These are phyloP conservation scores for Zaprionus bogoriensis DNA, from an alignment of 2,888 invertebrate species.

Conservation along the genomic window DNA sequence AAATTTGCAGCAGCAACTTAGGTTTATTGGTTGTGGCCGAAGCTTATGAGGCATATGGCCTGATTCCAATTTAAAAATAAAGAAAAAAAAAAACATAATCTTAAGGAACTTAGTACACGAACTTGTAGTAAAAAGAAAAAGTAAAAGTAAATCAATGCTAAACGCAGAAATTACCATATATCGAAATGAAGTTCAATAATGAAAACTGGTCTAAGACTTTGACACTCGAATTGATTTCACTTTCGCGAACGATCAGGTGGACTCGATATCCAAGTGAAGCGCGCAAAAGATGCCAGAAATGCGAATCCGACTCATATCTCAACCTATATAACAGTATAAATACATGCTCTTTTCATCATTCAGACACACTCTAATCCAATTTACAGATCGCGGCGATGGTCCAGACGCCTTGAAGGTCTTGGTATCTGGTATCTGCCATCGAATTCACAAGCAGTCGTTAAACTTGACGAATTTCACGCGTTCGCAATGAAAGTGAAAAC, in stretches of 20 bases:
- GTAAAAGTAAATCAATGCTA: slow-evolving; percentile 4
- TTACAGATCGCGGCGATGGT: background rate
- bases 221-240: slow-evolving; percentile 33
- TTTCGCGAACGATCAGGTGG: slow-evolving; percentile 15
- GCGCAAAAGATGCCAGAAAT: background rate
- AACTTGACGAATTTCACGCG: slow-evolving; percentile 54
- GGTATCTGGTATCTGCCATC: slow-evolving; percentile 31
- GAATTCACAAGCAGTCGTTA: slow-evolving; percentile 66
- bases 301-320: slow-evolving; percentile 3
- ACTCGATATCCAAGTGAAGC: background rate
- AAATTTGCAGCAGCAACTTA: no score
- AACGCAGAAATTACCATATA: slow-evolving; percentile 7
- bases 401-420: background rate
- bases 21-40: no score
- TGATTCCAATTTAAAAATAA: no score
- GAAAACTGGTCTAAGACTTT: slow-evolving; percentile 23
- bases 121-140: background rate
- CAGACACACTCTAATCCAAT: slow-evolving; percentile 7
- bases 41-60: no score
- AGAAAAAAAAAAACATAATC: no score
- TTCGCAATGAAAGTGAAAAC: slow-evolving; percentile 71
- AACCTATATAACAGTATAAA: background rate
- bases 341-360: slow-evolving; percentile 2
- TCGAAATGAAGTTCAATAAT: slow-evolving; percentile 4
- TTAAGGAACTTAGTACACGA: background rate